Base-by-base conservation (phyloP, 2,888 invertebrate genomes). In the Nasonia oneida region DNA sequence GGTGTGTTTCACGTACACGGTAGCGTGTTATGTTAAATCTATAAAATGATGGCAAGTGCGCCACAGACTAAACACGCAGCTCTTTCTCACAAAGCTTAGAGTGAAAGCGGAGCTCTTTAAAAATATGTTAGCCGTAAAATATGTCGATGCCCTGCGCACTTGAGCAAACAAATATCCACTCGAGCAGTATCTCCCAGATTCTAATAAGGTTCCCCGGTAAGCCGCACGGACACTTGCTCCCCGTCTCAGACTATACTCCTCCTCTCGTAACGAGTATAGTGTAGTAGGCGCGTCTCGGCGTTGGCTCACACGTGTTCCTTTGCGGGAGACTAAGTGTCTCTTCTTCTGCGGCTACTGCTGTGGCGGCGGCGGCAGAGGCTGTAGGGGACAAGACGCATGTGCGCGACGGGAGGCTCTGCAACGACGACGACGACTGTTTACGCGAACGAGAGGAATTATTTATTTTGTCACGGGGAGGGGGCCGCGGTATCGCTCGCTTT, bases 301-400 rank as follows among this genome's bases (percentile, higher is more conserved):
- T 42, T 23, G 71, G 42, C 61, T 29, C 50, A 57, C 85, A 85
- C 85, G 71, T 85, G 85, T 82, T 85, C 33, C 85, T 85, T 82
- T 82, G 85, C 74, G 82, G 85, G 85, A 85, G 85, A 85, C 61
- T 64, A 57, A 71, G 18, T 64, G 71, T 71, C 57, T 61, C 67
- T 23, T 64, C 64, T 64, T 61, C 57, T 61, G 12, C 84, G 23
- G 67, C 47, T 71, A 57, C 70, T 10, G 64, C 74, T n/a, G 14
- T 37, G 61, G 8, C 50, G 53, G 4, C 33, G 29, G 2, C 39
- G 39, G 18, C n/a, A 33, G 37, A 39, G 39, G 18, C 18, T 15
- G 37, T 18, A 39, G 71, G 39, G 39, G 71, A 37, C 70, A n/a
- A 39, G 73, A n/a, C 73, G 67, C 84, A 84, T 75, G 75, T 84